These are phyloP conservation scores for Tichodroma muraria DNA, from an alignment of 2,113 vertebrate species.

Conservation along the genomic window DNA sequence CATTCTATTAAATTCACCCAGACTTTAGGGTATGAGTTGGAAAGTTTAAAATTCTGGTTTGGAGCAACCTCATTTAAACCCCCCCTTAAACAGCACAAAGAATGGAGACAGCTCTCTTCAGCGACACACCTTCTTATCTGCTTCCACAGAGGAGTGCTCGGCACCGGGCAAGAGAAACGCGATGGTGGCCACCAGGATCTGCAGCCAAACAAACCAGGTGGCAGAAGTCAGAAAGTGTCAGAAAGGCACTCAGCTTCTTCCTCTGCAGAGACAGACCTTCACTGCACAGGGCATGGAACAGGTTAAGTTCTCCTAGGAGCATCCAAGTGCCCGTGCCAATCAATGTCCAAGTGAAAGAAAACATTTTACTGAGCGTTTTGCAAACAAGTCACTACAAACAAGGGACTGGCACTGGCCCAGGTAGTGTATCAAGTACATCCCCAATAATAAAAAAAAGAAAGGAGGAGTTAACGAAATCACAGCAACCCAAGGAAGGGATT, in stretches of 20 bases:
- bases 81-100: background rate
- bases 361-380: background rate
- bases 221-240: too few relatives aligned
- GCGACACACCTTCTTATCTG: conserved; percentile 89
- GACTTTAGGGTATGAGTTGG: background rate
- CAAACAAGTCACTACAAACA: background rate
- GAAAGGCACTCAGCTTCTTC: background rate
- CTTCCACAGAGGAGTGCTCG: conserved; percentile 88
- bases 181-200: conserved; percentile 98
- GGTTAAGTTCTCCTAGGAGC: background rate
- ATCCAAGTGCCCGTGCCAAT: background rate
- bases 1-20: background rate
- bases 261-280: background rate
- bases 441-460: background rate
- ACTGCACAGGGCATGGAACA: background rate
- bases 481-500: background rate
- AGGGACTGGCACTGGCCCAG: background rate
- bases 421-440: background rate
- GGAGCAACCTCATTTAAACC: background rate
- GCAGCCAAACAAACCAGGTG: conserved; percentile 20
- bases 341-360: rapidly evolving
- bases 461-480: background rate
- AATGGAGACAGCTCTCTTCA: background rate
- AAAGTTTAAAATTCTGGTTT: background rate
- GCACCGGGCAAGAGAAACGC: conserved; percentile 94